Base-by-base conservation (phyloP, 1,140 invertebrate genomes). In the Pissodes strobi region DNA sequence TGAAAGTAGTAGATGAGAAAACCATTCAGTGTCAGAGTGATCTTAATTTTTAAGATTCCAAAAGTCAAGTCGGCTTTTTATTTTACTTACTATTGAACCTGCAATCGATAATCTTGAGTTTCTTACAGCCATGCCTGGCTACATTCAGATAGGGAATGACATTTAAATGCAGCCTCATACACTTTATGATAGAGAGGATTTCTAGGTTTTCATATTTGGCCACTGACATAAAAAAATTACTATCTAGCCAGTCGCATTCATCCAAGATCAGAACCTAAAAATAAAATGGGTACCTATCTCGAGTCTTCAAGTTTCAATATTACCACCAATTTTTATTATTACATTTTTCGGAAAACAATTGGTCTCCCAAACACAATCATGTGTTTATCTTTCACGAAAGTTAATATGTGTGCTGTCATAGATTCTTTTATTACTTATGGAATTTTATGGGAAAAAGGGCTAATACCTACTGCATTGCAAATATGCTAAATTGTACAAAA, bases 251-350 rank as follows among this genome's bases (percentile, higher is more conserved):
- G 13, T 39, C 34, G 19, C 74, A 75, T 34, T 71, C 53, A 67
- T 75, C 72, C 22, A 75, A 53, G 22, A 75, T 68, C 22, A 75
- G 57, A 12, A 70, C 69, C 73, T 75, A 48, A 39, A 71, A 74
- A 30, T 8, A 57, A n/a, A n/a, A n/a, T n/a, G n/a, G n/a, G n/a
- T n/a, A n/a, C n/a, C n/a, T n/a, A n/a, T n/a, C n/a, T n/a, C n/a
- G n/a, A n/a, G n/a, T n/a, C n/a, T n/a, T n/a, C n/a, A n/a, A n/a
- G n/a, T n/a, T n/a, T n/a, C n/a, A n/a, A n/a, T n/a, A n/a, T n/a
- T n/a, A n/a, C n/a, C n/a, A n/a, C n/a, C n/a, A n/a, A n/a, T n/a
- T n/a, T n/a, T n/a, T n/a, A n/a, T n/a, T n/a, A n/a, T n/a, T n/a
- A n/a, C n/a, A n/a, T n/a, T n/a, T n/a, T n/a, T n/a, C n/a, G n/a